A percentile compares a stretch with the other conserved stretches of the same genome.
Conservation (phyloP, 2,888 invertebrate species). For the Pheosia tremula region DNA sequence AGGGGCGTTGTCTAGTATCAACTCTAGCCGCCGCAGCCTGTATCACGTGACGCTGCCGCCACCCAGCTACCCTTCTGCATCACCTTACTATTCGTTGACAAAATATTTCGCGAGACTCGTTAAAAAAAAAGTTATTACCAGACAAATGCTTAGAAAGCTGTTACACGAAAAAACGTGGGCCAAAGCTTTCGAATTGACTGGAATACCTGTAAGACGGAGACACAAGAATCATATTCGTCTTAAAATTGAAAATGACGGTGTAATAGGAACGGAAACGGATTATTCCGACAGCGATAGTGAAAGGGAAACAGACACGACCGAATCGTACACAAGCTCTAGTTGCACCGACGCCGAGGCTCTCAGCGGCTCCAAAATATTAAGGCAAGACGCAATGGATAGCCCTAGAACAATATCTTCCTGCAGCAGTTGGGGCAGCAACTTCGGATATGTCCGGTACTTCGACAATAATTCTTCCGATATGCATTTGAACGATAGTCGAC, state of each 20-base stretch:
- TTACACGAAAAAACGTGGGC: constrained; percentile 86
- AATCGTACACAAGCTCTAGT: constrained; percentile 70
- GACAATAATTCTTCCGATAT: constrained; percentile 76
- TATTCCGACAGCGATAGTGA: constrained; percentile 73
- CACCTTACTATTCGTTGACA: constrained; percentile 91
- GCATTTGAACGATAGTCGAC: constrained; percentile 57
- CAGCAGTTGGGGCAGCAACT: constrained; percentile 85
- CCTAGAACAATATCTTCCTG: constrained; percentile 75
- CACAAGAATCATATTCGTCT: constrained; percentile 76
- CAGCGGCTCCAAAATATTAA: constrained; percentile 69
- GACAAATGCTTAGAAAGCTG: constrained; percentile 89
- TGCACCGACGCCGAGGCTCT: constrained; percentile 64
- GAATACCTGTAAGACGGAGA: constrained; percentile 71
- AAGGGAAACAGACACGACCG: constrained; percentile 69
- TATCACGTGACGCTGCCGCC: constrained; percentile 88
- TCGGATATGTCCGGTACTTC: constrained; percentile 88
- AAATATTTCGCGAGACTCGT: constrained; percentile 91
- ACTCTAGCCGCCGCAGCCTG: constrained; percentile 79
- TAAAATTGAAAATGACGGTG: constrained; percentile 73
- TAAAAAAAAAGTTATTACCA: constrained; percentile 88
- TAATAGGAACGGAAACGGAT: constrained; percentile 71
- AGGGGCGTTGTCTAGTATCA: constrained; percentile 83
- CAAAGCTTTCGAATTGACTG: constrained; percentile 76
- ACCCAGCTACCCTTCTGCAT: constrained; percentile 89
- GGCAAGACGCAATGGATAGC: constrained; percentile 86